A percentile compares a stretch with the other conserved stretches of the same genome.
phyloP scores from a whole-genome alignment of 1,140 invertebrate genomes.

The Drosophila funebris region DNA sequence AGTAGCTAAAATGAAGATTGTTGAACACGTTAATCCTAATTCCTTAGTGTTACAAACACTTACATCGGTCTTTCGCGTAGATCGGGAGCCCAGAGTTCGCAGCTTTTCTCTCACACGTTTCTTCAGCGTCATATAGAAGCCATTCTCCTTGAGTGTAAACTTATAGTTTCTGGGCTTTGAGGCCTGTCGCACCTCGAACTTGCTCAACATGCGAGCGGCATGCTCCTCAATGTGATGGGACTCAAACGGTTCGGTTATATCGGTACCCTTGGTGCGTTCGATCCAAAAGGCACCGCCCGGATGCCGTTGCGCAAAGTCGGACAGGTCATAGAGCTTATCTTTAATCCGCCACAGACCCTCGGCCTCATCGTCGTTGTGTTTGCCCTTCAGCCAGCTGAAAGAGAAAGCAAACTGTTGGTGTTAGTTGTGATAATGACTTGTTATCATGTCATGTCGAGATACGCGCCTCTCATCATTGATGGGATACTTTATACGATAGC shows the following conservation, averaged over 20 bases:
- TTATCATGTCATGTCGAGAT: background rate
- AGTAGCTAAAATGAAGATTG: constrained; percentile 41
- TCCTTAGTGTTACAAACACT: background rate
- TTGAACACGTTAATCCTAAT: background rate
- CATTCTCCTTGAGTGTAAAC: constrained; percentile 88
- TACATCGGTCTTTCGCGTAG: constrained; percentile 61
- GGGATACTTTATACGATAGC: constrained; percentile 34
- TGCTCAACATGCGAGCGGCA: constrained; percentile 85
- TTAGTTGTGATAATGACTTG: background rate
- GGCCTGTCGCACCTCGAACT: constrained; percentile 87
- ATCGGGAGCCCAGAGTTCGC: constrained; percentile 72
- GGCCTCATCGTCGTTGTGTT: constrained; percentile 88
- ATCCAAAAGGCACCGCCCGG: constrained; percentile 93
- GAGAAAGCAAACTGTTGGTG: background rate
- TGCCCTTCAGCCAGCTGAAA: constrained; percentile 87
- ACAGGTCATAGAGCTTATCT: constrained; percentile 90
- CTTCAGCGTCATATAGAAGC: constrained; percentile 89
- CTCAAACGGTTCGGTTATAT: constrained; percentile 91
- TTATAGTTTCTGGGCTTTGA: constrained; percentile 86
- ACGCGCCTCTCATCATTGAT: constrained; percentile 53
- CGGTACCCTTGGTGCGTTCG: constrained; percentile 88
- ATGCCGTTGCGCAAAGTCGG: constrained; percentile 88
- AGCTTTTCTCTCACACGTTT: constrained; percentile 85
- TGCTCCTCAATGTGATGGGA: constrained; percentile 86
- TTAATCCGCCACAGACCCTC: constrained; percentile 91